A percentile compares a stretch with the other conserved stretches of the same genome.
phyloP scores from a whole-genome alignment of 2,888 invertebrate genomes.

The Meganola albula region DNA sequence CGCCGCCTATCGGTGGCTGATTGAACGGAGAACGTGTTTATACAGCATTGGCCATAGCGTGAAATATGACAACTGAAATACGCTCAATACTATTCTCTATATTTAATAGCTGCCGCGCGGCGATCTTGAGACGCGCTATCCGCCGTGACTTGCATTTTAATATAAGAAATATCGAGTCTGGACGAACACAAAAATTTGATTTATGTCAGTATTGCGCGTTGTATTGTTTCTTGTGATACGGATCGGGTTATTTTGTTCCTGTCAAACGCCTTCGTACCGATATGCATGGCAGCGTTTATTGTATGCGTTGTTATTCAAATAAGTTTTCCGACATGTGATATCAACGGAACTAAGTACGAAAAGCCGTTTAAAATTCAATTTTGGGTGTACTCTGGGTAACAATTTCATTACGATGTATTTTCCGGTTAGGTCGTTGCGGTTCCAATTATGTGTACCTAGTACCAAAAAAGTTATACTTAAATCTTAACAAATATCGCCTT shows the following conservation, averaged over 20 bases:
- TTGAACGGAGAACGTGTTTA: constrained; percentile 75
- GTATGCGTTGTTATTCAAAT: constrained; percentile 38
- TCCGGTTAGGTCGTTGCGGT: constrained; percentile 15
- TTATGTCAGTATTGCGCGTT: constrained; percentile 54
- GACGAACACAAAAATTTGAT: constrained; percentile 55
- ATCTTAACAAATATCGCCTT: too few relatives aligned
- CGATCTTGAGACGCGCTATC: constrained; percentile 36
- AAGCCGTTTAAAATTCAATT: constrained; percentile 26
- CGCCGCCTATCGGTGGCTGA: constrained; percentile 72
- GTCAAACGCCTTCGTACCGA: constrained; percentile 49
- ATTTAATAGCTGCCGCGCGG: constrained; percentile 34
- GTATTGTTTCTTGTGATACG: constrained; percentile 55
- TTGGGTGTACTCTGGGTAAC: constrained; percentile 12
- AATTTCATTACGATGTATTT: constrained; percentile 22
- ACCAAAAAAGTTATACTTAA: too few relatives aligned
- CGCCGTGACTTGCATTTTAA: constrained; percentile 48
- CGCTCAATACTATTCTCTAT: constrained; percentile 34
- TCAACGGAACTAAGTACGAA: constrained; percentile 16
- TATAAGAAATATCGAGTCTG: constrained; percentile 44
- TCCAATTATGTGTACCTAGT: constrained; percentile 25
- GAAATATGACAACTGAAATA: constrained; percentile 70
- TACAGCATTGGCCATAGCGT: constrained; percentile 63
- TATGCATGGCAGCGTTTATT: constrained; percentile 38
- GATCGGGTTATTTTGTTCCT: constrained; percentile 50
- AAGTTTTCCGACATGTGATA: constrained; percentile 33